Conservation (phyloP, 1,140 invertebrate species). For the Chlorops oryzae region DNA sequence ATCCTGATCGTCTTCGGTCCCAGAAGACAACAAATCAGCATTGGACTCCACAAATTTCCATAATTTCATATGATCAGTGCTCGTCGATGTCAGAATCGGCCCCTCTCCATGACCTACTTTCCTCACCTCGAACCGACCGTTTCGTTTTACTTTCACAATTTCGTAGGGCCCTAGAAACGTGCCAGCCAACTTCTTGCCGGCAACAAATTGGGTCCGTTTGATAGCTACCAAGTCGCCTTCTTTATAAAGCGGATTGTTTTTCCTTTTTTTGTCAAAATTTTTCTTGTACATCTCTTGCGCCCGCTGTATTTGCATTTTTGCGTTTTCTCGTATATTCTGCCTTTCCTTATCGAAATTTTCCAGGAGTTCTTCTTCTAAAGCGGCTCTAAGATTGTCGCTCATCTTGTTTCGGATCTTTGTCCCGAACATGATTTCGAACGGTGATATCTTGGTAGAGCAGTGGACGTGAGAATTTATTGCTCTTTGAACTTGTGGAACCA, state of each 20-base stretch:
- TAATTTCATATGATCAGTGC: conserved; percentile 31
- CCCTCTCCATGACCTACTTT: conserved; percentile 25
- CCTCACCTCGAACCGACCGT: conserved; percentile 30
- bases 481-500: conserved; percentile 21
- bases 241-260: conserved; percentile 23
- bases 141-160: conserved; percentile 21
- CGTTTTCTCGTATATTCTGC: conserved; percentile 5
- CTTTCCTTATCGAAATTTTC: conserved; percentile 16
- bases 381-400: conserved; percentile 19
- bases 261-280: conserved; percentile 32
- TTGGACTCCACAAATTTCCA: conserved; percentile 13
- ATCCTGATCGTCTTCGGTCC: conserved; percentile 10
- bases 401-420: conserved; percentile 26
- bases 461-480: no score
- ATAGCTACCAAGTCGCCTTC: conserved; percentile 41
- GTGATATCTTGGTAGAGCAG: no score
- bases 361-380: conserved; percentile 31
- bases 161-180: conserved; percentile 41
- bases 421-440: no score
- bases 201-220: conserved; percentile 37
- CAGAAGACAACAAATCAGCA: conserved; percentile 2
- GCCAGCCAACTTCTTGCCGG: conserved; percentile 29
- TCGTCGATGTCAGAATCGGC: conserved; percentile 23
- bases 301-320: no score
- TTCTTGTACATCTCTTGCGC: conserved; percentile 36